Conservation (phyloP, 1,140 invertebrate genomes). For the Planococcus citri region DNA sequence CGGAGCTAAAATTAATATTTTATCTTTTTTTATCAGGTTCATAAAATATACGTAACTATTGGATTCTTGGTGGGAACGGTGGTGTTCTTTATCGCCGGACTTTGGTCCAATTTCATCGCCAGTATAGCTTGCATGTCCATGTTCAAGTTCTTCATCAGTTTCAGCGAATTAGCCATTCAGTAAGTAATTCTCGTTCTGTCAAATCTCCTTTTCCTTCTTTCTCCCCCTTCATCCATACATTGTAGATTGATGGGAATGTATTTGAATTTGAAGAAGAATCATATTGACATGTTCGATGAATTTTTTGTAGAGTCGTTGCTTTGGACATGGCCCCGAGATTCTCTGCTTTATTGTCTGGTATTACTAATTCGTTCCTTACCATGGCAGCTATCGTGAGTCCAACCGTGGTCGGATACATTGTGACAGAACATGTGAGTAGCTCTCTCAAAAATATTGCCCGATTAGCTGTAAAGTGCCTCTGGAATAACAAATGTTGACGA, state of each 20-base stretch:
- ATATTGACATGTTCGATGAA: too few relatives aligned
- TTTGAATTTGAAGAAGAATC: too few relatives aligned
- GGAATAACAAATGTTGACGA: too few relatives aligned
- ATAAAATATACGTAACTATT: neutral
- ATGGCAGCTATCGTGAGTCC: neutral
- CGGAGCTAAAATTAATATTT: neutral
- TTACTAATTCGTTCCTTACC: neutral
- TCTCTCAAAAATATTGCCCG: too few relatives aligned
- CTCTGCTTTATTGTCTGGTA: neutral
- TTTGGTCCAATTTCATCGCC: neutral
- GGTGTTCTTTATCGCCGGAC: neutral
- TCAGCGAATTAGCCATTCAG: neutral
- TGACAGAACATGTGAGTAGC: neutral
- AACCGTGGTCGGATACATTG: neutral
- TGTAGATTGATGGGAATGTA: too few relatives aligned
- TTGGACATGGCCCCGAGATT: neutral
- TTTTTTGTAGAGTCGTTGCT: neutral
- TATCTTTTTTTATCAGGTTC: neutral
- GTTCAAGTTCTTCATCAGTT: conserved; percentile 3
- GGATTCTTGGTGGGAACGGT: neutral
- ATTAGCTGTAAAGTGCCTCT: too few relatives aligned
- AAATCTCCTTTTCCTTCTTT: too few relatives aligned
- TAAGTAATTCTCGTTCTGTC: neutral
- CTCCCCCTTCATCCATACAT: too few relatives aligned
- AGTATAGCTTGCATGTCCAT: neutral